A percentile compares a stretch with the other conserved stretches of the same genome.
Conservation (phyloP, 1,140 invertebrate genomes). For the Drosophila parabipectinata region DNA sequence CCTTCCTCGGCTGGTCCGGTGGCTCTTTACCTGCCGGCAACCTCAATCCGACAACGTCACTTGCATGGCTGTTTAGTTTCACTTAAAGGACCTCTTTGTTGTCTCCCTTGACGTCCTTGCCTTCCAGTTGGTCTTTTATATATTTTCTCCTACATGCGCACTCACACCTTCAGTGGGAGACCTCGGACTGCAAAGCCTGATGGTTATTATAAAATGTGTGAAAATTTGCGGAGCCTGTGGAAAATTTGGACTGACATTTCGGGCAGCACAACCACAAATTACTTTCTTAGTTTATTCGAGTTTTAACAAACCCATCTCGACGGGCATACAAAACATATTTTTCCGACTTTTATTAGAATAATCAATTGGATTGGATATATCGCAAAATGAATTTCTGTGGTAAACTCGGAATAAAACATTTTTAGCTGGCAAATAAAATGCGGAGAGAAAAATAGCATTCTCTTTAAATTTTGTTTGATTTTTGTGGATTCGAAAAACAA, state of each 20-base stretch:
- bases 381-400: constrained; percentile 24
- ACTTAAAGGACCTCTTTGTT: constrained; percentile 78
- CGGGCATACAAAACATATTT: constrained; percentile 13
- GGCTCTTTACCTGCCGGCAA: constrained; percentile 22
- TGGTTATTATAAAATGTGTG: constrained; percentile 36
- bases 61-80: constrained; percentile 80
- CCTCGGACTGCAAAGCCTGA: not conserved
- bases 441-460: not conserved
- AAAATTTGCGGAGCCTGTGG: constrained; percentile 10
- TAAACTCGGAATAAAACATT: constrained; percentile 5
- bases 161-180: not conserved
- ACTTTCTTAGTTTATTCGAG: constrained; percentile 9
- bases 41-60: constrained; percentile 78
- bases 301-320: constrained; percentile 11
- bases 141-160: not conserved
- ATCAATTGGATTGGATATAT: constrained; percentile 38
- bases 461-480: constrained; percentile 11
- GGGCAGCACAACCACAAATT: constrained; percentile 22
- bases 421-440: not conserved
- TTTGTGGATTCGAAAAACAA: constrained; percentile 3
- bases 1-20: constrained; percentile 12
- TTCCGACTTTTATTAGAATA: constrained; percentile 30
- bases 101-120: constrained; percentile 30
- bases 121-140: constrained; percentile 30
- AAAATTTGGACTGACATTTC: constrained; percentile 1